Conservation (phyloP, 2,113 vertebrate genomes). For the Dasyprocta punctata region DNA sequence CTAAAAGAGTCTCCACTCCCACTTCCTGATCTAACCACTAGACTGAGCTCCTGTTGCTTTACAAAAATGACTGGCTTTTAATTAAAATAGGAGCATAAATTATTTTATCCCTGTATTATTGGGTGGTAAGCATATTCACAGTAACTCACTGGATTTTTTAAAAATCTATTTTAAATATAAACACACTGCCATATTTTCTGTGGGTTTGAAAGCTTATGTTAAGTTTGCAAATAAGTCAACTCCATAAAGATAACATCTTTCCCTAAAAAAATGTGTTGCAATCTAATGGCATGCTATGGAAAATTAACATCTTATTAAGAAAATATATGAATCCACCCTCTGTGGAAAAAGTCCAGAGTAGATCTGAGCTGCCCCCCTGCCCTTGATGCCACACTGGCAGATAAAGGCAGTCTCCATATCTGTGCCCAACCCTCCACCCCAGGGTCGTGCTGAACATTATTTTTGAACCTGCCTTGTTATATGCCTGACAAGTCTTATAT, state of each 20-base stretch:
- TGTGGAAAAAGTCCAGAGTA: slow-evolving; percentile 23
- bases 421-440: background rate
- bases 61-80: slow-evolving; percentile 79
- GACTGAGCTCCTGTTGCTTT: slow-evolving; percentile 73
- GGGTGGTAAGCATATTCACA: slow-evolving; percentile 83
- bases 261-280: slow-evolving; percentile 83
- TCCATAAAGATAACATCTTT: slow-evolving; percentile 89
- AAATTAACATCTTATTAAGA: slow-evolving; percentile 87
- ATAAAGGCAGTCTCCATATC: background rate
- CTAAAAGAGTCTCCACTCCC: slow-evolving; percentile 13
- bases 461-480: slow-evolving; percentile 61
- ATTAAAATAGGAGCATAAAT: slow-evolving; percentile 84
- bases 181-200: slow-evolving; percentile 89
- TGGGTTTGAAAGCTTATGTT: slow-evolving; percentile 91
- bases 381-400: accelerated
- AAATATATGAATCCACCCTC: slow-evolving; percentile 79
- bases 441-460: slow-evolving; percentile 36
- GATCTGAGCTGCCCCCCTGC: background rate
- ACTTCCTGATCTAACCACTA: slow-evolving; percentile 77
- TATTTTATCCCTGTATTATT: slow-evolving; percentile 84
- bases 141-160: slow-evolving; percentile 82
- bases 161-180: slow-evolving; percentile 87
- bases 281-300: slow-evolving; percentile 83
- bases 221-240: slow-evolving; percentile 91
- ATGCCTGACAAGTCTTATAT: slow-evolving; percentile 31